Conservation (phyloP, 2,797 vertebrate genomes). For the Huso huso region DNA sequence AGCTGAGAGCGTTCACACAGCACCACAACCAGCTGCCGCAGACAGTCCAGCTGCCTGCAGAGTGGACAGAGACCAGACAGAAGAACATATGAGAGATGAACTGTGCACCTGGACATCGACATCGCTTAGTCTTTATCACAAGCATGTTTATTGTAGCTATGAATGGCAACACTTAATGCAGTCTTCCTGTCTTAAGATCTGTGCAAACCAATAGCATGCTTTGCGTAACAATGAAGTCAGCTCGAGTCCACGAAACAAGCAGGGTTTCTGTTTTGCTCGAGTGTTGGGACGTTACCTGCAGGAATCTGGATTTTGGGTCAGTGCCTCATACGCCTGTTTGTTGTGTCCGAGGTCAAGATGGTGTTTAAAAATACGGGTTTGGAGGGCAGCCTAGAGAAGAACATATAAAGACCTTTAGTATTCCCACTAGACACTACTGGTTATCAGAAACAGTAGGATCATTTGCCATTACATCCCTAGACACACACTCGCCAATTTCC, state of each 20-base stretch:
- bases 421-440: no score
- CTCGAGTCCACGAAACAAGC: no score
- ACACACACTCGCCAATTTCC: background rate
- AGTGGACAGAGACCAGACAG: background rate
- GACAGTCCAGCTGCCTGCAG: conserved; percentile 82
- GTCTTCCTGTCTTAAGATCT: no score
- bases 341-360: conserved; percentile 92
- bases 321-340: conserved; percentile 80
- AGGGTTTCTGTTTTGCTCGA: no score
- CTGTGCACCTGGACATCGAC: background rate
- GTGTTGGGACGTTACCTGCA: conserved; percentile 63
- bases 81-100: background rate
- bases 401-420: background rate
- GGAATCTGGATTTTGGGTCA: conserved; percentile 83
- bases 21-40: conserved; percentile 88
- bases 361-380: conserved; percentile 92
- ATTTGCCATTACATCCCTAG: background rate
- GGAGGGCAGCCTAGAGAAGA: conserved; percentile 74
- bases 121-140: no score
- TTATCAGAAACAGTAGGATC: no score
- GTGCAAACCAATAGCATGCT: no score
- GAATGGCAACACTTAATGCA: no score
- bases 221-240: no score
- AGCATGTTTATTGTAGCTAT: no score
- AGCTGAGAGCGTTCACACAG: conserved; percentile 89